Evolutionary conservation across 2,113 vertebrate species (phyloP).

Genomic region (Promerops cafer): DNA sequence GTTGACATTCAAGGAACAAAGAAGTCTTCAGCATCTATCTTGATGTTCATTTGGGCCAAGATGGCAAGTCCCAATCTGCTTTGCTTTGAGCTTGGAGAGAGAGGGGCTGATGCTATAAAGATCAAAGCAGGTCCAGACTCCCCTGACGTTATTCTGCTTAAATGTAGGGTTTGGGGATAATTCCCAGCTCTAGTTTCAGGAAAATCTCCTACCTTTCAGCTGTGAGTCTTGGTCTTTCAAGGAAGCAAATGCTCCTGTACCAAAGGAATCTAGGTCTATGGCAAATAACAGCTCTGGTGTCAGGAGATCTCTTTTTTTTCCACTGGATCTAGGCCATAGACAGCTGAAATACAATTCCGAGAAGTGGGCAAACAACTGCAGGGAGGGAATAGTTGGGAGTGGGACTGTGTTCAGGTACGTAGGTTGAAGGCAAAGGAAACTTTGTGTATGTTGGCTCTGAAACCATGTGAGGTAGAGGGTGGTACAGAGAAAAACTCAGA

Average conservation of each 20-base stretch:
- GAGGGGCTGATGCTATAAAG: conserved; percentile 25
- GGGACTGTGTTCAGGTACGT: conserved; percentile 23
- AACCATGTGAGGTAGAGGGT: conserved; percentile 50
- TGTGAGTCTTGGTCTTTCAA: neutral
- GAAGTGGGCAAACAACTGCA: conserved; percentile 7
- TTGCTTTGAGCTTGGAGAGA: conserved; percentile 33
- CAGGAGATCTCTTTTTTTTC: neutral
- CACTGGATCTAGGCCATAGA: neutral
- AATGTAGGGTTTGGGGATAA: neutral
- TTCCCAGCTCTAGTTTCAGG: neutral
- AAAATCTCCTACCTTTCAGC: neutral
- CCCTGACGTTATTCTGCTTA: neutral
- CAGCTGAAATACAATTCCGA: neutral
- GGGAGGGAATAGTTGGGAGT: conserved; percentile 11
- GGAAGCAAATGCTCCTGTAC: neutral
- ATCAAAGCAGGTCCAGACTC: conserved; percentile 28
- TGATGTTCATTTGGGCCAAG: conserved; percentile 44
- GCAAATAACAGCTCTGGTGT: neutral
- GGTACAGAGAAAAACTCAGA: conserved; percentile 56
- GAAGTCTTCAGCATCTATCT: conserved; percentile 41
- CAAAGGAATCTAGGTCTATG: neutral
- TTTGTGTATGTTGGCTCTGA: conserved; percentile 56
- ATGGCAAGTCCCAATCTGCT: conserved; percentile 43
- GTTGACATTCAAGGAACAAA: conserved; percentile 59
- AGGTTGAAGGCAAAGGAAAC: conserved; percentile 46